Evolutionary conservation across 2,113 vertebrate genomes (phyloP).

Genomic region (Morone saxatilis): DNA sequence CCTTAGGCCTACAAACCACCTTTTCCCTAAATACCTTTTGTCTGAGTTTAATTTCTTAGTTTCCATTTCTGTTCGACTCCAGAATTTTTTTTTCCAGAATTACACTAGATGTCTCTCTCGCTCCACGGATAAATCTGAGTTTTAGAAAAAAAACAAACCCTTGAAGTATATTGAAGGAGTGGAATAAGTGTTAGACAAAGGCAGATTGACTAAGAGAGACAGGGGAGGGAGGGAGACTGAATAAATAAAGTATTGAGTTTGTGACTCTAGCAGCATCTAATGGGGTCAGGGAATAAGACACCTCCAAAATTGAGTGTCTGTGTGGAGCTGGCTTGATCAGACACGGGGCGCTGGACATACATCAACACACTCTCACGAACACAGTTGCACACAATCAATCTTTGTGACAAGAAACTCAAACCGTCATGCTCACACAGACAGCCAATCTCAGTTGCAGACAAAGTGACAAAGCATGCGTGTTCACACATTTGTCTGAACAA

Average conservation of each 20-base stretch:
- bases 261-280: constrained; percentile 81
- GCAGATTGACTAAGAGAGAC: constrained; percentile 69
- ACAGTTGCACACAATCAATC: constrained; percentile 76
- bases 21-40: not conserved
- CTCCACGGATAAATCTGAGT: constrained; percentile 79
- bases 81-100: constrained; percentile 36
- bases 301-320: constrained; percentile 83
- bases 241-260: constrained; percentile 85
- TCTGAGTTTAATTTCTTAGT: not conserved
- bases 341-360: constrained; percentile 63
- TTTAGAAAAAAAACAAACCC: not conserved
- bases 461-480: constrained; percentile 59
- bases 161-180: constrained; percentile 47
- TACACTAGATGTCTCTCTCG: constrained; percentile 86
- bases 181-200: constrained; percentile 70
- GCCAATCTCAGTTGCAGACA: constrained; percentile 64
- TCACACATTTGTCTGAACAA: constrained; percentile 65
- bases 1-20: not conserved
- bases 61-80: not conserved
- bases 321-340: constrained; percentile 79
- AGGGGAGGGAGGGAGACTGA: constrained; percentile 69
- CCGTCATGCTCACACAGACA: constrained; percentile 69
- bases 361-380: constrained; percentile 52
- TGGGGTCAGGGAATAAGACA: constrained; percentile 83
- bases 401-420: constrained; percentile 75